Evolutionary conservation across 2,113 vertebrate genomes (phyloP).

Genomic region (Oostethus manadensis): DNA sequence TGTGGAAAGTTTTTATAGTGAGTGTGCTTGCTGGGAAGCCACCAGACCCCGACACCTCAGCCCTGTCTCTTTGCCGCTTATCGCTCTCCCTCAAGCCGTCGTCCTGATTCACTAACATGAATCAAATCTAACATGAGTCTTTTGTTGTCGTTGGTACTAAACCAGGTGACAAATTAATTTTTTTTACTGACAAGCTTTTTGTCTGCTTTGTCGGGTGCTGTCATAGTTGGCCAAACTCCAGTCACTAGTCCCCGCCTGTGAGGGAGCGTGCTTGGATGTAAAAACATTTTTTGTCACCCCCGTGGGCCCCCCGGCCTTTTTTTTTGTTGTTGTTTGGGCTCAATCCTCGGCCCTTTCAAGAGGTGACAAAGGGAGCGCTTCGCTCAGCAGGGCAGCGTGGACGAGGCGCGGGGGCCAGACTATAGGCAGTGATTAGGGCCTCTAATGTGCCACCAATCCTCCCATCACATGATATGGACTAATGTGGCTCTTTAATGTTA

Average conservation of each 20-base stretch:
- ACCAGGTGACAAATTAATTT: conserved; percentile 42
- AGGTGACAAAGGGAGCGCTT: conserved; percentile 84
- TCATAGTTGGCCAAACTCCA: conserved; percentile 80
- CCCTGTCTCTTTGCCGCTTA: too few species aligned
- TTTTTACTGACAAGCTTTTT: conserved; percentile 44
- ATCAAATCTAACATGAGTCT: too few species aligned
- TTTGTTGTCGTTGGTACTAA: conserved; percentile 15
- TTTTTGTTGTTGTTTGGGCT: conserved; percentile 86
- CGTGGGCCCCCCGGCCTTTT: conserved; percentile 56
- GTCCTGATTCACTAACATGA: too few species aligned
- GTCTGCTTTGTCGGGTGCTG: conserved; percentile 65
- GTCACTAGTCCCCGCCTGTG: conserved; percentile 67
- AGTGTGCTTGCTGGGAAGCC: too few species aligned
- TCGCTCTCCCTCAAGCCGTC: background rate
- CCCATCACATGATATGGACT: conserved; percentile 84
- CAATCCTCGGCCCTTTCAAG: conserved; percentile 83
- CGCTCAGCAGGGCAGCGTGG: conserved; percentile 87
- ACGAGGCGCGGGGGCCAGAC: conserved; percentile 76
- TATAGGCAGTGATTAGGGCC: conserved; percentile 83
- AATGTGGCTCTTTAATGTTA: conserved; percentile 85
- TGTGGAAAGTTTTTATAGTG: too few species aligned
- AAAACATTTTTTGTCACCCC: conserved; percentile 83
- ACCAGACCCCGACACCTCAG: too few species aligned
- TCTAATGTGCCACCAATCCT: conserved; percentile 80
- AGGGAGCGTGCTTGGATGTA: conserved; percentile 55